Percentiles rank a stretch among this genome's conserved stretches.
Conservation (phyloP, 2,113 vertebrate genomes). For the Oryzias celebensis region DNA sequence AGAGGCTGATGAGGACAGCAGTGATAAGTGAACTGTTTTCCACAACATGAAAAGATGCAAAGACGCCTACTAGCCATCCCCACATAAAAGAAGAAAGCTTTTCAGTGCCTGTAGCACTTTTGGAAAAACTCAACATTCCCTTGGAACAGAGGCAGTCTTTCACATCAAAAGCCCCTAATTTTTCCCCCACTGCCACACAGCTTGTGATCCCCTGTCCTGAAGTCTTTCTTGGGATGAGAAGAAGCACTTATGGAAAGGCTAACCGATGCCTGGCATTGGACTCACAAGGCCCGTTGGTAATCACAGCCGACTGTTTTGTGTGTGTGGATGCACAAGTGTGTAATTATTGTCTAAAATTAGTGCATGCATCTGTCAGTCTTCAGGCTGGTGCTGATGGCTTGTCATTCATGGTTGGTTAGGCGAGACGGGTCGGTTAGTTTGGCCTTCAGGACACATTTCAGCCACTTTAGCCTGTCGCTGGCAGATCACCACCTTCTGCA, state of each 20-base stretch:
- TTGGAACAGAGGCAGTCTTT: conserved; percentile 53
- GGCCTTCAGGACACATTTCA: conserved; percentile 33
- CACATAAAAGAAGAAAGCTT: conserved; percentile 42
- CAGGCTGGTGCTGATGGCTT: conserved; percentile 50
- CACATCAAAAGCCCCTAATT: conserved; percentile 54
- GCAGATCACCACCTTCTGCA: conserved; percentile 45
- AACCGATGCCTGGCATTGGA: conserved; percentile 56
- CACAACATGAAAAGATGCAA: conserved; percentile 58
- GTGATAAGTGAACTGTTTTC: conserved; percentile 36
- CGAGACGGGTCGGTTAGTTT: conserved; percentile 42
- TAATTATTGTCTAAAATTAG: conserved; percentile 53
- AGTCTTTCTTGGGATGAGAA: conserved; percentile 32
- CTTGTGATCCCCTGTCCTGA: conserved; percentile 29
- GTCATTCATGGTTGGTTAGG: conserved; percentile 59
- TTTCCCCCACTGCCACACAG: conserved; percentile 38
- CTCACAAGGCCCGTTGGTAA: conserved; percentile 44
- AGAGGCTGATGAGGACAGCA: conserved; percentile 48
- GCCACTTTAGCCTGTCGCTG: conserved; percentile 20
- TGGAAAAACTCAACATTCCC: conserved; percentile 43
- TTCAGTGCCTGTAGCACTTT: conserved; percentile 35
- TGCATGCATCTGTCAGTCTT: conserved; percentile 56
- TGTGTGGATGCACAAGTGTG: conserved; percentile 32
- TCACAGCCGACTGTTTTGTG: conserved; percentile 29
- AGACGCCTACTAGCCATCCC: conserved; percentile 33
- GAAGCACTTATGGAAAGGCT: conserved; percentile 43